A percentile compares a stretch with the other conserved stretches of the same genome.
phyloP scores from a whole-genome alignment of 2,888 invertebrate genomes.

The Hedya salicella region DNA sequence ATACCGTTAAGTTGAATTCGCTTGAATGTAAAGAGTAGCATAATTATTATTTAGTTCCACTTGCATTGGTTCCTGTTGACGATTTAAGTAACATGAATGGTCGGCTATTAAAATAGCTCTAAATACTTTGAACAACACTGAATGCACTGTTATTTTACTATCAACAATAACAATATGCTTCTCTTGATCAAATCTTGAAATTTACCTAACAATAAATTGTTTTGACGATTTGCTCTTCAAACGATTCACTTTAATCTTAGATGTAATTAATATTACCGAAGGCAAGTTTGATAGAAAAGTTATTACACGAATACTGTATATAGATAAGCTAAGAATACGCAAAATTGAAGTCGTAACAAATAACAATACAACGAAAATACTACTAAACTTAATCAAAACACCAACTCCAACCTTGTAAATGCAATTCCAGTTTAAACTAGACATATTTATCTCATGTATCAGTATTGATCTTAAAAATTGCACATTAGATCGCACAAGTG shows the following conservation, averaged over 20 bases:
- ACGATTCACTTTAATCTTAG: constrained; percentile 60
- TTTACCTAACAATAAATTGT: neutral
- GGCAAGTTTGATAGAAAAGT: constrained; percentile 74
- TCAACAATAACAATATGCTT: constrained; percentile 13
- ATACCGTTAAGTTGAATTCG: constrained; percentile 58
- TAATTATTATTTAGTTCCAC: neutral
- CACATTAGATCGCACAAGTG: constrained; percentile 71
- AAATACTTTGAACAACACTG: neutral
- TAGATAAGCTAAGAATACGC: constrained; percentile 50
- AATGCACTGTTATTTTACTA: neutral
- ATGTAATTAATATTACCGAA: constrained; percentile 69
- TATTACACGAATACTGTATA: constrained; percentile 52
- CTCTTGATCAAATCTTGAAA: constrained; percentile 22
- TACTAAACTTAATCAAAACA: constrained; percentile 50
- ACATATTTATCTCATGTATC: constrained; percentile 46
- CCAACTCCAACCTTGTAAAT: constrained; percentile 53
- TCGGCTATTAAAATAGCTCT: neutral
- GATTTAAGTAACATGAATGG: neutral
- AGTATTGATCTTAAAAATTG: constrained; percentile 55
- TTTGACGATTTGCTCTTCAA: constrained; percentile 32
- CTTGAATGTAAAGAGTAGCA: constrained; percentile 42
- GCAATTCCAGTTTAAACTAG: constrained; percentile 70
- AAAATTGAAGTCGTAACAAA: constrained; percentile 46
- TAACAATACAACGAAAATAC: constrained; percentile 28
- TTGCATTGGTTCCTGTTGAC: constrained; percentile 1